Conservation (phyloP, 2,888 invertebrate species). For the Liopterus haemorrhoidalis region DNA sequence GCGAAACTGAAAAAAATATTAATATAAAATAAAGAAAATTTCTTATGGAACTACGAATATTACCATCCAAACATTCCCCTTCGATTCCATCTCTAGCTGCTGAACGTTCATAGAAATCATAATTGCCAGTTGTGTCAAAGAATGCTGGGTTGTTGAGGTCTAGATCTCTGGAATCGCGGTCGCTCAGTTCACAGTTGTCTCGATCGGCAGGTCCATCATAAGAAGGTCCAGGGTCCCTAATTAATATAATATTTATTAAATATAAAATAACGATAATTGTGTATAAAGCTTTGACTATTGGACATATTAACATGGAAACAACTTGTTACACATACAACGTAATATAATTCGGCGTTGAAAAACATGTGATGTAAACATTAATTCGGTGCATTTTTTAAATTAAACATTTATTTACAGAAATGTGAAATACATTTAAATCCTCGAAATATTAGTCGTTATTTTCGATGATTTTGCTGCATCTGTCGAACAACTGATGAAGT, state of each 20-base stretch:
- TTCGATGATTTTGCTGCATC: too few species aligned
- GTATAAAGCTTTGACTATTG: too few species aligned
- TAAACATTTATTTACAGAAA: too few species aligned
- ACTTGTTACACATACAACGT: too few species aligned
- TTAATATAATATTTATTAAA: not conserved
- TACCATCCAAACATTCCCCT: conserved; percentile 80
- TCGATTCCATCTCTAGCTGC: conserved; percentile 64
- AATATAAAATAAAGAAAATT: not conserved
- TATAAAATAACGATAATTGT: too few species aligned
- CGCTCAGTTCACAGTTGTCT: conserved; percentile 87
- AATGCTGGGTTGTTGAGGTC: conserved; percentile 79
- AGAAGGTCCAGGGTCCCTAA: conserved; percentile 35
- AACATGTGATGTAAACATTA: too few species aligned
- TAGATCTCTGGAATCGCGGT: conserved; percentile 75
- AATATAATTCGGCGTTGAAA: too few species aligned
- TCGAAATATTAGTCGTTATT: too few species aligned
- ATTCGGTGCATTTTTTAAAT: too few species aligned
- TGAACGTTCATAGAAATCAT: conserved; percentile 79
- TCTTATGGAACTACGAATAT: conserved; percentile 29
- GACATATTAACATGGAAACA: too few species aligned
- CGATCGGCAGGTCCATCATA: conserved; percentile 57
- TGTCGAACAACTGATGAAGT: too few species aligned
- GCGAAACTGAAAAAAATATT: conserved; percentile 61
- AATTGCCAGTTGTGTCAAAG: conserved; percentile 77
- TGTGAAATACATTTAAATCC: too few species aligned